Evolutionary conservation across 1,140 invertebrate species (phyloP), one percentile per base, ranked within the genome.

Genomic region (Drosophila dunni): DNA sequence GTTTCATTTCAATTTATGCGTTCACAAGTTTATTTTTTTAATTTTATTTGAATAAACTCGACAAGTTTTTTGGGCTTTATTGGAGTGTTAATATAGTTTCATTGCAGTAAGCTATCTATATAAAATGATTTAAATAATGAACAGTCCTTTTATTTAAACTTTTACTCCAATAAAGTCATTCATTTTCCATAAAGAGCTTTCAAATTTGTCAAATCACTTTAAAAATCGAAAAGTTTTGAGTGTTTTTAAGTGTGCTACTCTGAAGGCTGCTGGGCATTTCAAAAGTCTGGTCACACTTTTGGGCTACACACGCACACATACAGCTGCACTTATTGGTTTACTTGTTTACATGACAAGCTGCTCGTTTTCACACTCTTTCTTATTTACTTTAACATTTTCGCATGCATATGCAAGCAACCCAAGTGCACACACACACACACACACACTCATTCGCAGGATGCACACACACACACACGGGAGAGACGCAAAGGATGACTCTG

Each of bases 281-380:
- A 46, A 61, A 68, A 68, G 56, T 7, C 56, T 68, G 64, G 56
- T 53, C 64, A 67, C 33, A 61, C 48, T 54, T 9, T 34, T 24
- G n/a, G 44, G 13, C 9, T 24, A 17, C 15, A n/a, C 20, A 54
- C 58, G 48, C 33, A 53, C 20, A 58, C 51, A 69, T 71, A 60
- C 13, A 54, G 48, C 10, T 72, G 70, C 45, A 63, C 58, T 57
- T 74, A 68, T 77, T 88, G 83, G 83, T 89, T 88, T 88, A 83
- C 83, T 88, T 88, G 84, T 88, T 88, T 88, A 89, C 83, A 86
- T 86, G 83, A 84, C 83, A 86, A 86, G 83, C 83, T 86, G 83
- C 84, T 88, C 84, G 83, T 88, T 89, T 88, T 88, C 83, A 88
- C 83, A 88, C 83, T 89, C 84, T 89, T 77, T 88, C 83, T 89